These are phyloP conservation scores for Beaufortia kweichowensis DNA, from an alignment of 2,113 vertebrate species.

Conservation along the genomic window DNA sequence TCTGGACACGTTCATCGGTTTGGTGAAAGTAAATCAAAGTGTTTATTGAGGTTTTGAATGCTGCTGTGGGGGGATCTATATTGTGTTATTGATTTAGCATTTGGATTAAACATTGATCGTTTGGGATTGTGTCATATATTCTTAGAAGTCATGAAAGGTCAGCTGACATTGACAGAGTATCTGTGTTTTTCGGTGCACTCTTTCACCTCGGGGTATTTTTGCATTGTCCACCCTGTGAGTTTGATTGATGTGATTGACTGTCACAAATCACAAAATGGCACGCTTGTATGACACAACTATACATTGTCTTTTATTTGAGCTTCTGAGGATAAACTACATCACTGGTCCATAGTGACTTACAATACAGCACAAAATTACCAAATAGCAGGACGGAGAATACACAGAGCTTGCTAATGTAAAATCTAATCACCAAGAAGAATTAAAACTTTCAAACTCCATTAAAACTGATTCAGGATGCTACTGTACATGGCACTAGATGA, in stretches of 20 bases:
- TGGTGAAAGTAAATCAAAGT: background rate
- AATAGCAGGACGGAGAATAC: no score
- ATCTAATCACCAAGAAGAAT: background rate
- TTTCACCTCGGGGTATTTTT: background rate
- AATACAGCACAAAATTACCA: no score
- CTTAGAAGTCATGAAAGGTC: conserved; percentile 19
- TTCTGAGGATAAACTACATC: no score
- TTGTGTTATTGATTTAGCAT: conserved; percentile 6
- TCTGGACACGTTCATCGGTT: background rate
- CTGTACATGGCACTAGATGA: background rate
- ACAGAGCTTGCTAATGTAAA: background rate
- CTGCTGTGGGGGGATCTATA: background rate
- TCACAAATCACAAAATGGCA: background rate
- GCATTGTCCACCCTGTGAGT: background rate
- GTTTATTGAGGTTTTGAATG: conserved; percentile 31
- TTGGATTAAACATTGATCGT: conserved; percentile 20
- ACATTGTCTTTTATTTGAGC: no score
- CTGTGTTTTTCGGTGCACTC: background rate
- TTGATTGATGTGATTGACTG: background rate
- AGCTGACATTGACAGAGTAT: conserved; percentile 15
- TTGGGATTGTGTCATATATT: background rate
- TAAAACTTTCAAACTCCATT: background rate
- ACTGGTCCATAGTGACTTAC: no score
- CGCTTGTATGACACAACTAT: no score
- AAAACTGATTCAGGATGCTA: background rate